Evolutionary conservation across 1,140 invertebrate genomes (phyloP), one percentile per base, ranked within the genome.

Genomic region (Drosophila equinoxialis): DNA sequence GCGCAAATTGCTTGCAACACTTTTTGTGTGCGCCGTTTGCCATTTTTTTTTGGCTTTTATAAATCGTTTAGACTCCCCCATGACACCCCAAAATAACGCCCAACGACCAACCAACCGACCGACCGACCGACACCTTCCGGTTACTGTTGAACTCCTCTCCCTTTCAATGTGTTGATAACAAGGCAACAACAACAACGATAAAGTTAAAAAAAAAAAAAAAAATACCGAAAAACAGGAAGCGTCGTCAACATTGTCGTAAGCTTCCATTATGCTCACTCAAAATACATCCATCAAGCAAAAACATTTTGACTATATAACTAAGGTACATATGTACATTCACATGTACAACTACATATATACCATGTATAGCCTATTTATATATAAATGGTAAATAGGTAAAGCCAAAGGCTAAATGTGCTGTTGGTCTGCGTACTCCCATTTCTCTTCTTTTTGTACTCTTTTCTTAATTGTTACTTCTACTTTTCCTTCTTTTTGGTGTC

Each of bases 1-100:
- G 83, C 82, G 75, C 75, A 86, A 86, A 86, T 86, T 87, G 83
- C 83, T 86, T 87, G 83, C 83, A 86, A 86, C 84, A 86, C 83
- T 86, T 86, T 87, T 79, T 71, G 73, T 75, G 65, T 42, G 42
- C 72, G 58, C 67, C 72, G 48, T 68, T 68, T 68, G 74, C 60
- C 67, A 73, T 74, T 77, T 39, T 23, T 23, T 35, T 68, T 79
- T 87, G 84, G 84, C 84, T 87, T 86, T 86, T 87, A 86, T 86
- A 86, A 86, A 86, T 87, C 83, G 83, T 68, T 86, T 86, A 87
- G 82, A 85, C 48, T 68, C 62, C 42, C 67, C 6, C 13, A 4
- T 42, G n/a, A 6, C 37, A 39, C 11, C 37, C 37, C 37, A 11
- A 39, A 39, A 39, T 13, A 48, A 8, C 0, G 57, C 20, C 60